Conservation (phyloP, 2,113 vertebrate species). For the Rhinopomastus cyanomelas region DNA sequence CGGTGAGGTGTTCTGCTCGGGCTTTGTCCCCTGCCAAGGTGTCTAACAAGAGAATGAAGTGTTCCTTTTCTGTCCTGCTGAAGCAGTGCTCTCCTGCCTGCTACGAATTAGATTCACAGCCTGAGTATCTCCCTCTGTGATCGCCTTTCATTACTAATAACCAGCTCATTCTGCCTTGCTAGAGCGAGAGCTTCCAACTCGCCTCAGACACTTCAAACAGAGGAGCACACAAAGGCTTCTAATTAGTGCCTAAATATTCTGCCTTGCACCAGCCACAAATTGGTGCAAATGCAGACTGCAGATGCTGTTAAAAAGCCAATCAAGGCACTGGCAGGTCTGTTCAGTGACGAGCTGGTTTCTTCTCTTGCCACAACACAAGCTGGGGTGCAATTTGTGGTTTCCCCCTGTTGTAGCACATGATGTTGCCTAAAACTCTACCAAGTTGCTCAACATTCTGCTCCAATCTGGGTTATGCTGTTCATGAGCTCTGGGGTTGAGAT, state of each 20-base stretch:
- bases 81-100: background rate
- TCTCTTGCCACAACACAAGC: background rate
- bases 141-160: constrained; percentile 47
- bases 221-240: background rate
- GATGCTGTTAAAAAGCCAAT: background rate
- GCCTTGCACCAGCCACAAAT: background rate
- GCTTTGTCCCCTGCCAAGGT: background rate
- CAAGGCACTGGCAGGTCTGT: too few relatives aligned
- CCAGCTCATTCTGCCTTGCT: background rate
- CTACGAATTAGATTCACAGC: background rate
- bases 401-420: background rate
- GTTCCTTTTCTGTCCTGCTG: background rate
- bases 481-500: background rate
- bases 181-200: background rate
- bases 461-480: background rate
- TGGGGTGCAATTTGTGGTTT: background rate
- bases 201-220: background rate
- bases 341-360: rapidly evolving
- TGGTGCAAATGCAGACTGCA: background rate
- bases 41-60: background rate
- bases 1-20: background rate
- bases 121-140: constrained; percentile 25
- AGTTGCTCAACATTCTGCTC: background rate
- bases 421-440: background rate
- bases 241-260: constrained; percentile 30